These are phyloP conservation scores for Cryptocheilus praepositus DNA, from an alignment of 2,888 invertebrate genomes.

Conservation along the genomic window DNA sequence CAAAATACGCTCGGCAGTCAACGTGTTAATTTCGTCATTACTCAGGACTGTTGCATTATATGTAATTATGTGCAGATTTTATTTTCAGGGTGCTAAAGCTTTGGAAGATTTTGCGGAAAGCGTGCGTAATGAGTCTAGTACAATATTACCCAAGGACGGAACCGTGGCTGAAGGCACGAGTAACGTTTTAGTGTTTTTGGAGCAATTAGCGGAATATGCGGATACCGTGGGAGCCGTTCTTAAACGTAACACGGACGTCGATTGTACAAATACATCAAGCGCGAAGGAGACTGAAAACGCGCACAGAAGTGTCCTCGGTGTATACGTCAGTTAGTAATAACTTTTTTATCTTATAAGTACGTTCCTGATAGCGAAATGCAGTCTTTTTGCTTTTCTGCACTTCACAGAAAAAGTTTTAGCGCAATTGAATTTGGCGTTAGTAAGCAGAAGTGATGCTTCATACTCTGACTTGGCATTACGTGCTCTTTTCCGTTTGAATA, in stretches of 20 bases:
- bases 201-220: constrained; percentile 87
- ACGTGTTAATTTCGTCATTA: too few relatives aligned
- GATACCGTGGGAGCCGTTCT: constrained; percentile 85
- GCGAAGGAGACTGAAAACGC: constrained; percentile 77
- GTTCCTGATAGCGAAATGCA: constrained; percentile 18
- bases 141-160: constrained; percentile 95
- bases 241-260: constrained; percentile 71
- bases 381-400: constrained; percentile 42
- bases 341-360: not conserved
- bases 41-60: too few relatives aligned
- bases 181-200: constrained; percentile 94
- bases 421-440: constrained; percentile 91
- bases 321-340: constrained; percentile 85
- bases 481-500: constrained; percentile 94
- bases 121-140: constrained; percentile 85
- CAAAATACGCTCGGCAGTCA: too few relatives aligned
- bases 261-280: constrained; percentile 77
- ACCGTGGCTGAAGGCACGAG: constrained; percentile 98
- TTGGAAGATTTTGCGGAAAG: constrained; percentile 95
- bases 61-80: too few relatives aligned
- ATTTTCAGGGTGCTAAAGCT: constrained; percentile 86
- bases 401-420: constrained; percentile 88
- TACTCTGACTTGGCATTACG: constrained; percentile 91
- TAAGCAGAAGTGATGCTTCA: constrained; percentile 90
- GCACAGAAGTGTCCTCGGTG: constrained; percentile 83